Evolutionary conservation across 2,797 vertebrate species (phyloP).

Genomic region (Danio jaintianensis): DNA sequence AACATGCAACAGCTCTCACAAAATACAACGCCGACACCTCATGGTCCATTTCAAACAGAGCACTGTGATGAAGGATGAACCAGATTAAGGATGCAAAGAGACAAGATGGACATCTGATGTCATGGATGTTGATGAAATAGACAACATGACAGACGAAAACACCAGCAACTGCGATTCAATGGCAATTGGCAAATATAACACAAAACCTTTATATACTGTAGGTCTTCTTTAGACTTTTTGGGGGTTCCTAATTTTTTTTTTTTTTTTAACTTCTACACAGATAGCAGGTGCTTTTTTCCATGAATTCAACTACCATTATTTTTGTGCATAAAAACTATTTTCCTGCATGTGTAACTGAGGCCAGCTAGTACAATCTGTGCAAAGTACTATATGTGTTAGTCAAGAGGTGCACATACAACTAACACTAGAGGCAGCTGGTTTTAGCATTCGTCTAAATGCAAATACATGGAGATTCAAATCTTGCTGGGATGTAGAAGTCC

Average conservation of each 20-base stretch:
- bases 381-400: no score
- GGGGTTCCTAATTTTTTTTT: neutral
- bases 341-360: no score
- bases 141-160: conserved; percentile 35
- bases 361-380: no score
- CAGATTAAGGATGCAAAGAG: conserved; percentile 34
- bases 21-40: conserved; percentile 41
- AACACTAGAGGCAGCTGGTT: no score
- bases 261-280: conserved; percentile 1
- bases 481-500: no score
- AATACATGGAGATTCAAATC: no score
- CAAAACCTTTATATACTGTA: neutral
- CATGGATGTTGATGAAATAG: conserved; percentile 23
- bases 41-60: conserved; percentile 29
- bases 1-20: conserved; percentile 24
- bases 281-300: conserved; percentile 38
- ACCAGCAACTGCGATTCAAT: conserved; percentile 25
- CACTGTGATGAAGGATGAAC: conserved; percentile 48
- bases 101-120: neutral
- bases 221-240: neutral
- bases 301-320: conserved; percentile 27
- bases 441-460: no score
- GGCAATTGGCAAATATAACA: neutral
- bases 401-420: no score
- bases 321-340: conserved; percentile 9